Evolutionary conservation across 2,797 vertebrate genomes (phyloP), one percentile per base, ranked within the genome.

Genomic region (Miichthys miiuy): DNA sequence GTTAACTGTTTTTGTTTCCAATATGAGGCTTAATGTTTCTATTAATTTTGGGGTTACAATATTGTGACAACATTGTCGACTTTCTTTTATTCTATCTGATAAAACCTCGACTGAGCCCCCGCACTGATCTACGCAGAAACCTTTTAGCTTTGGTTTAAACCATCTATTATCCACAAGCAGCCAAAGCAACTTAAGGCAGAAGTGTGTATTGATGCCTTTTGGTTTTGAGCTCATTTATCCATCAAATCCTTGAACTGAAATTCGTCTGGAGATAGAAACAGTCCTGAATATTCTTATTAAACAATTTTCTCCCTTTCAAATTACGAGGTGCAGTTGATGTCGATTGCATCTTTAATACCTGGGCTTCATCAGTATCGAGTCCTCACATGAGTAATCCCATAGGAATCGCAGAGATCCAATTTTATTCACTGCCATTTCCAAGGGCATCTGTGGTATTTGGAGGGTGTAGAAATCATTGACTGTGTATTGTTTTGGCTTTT

Each of bases 401-500:
- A 66, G 79, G 55, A 38, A 38, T 2, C 54, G 48, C 17, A 52
- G 52, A 58, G 38, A 84, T 81, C 20, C 50, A 80, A 83, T 71
- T 58, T 71, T 56, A 44, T 72, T 70, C 21, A 8, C 57, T 77
- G 61, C 51, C 68, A 75, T 79, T 87, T 79, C 7, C 14, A 62
- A 65, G 52, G 18, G 75, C 46, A 20, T 38, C 61, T 52, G 63
- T 82, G 58, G 25, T 86, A 72, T 77, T 79, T 52, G 16, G 34
- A 38, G 60, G 50, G 71, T 55, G 27, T 54, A 46, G 21, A 11
- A 63, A 14, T 73, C 47, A 82, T 81, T 70, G 23, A 72, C 80
- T 65, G 13, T 52, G 54, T 72, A 51, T 72, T 84, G 47, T 77
- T 75, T 57, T 85, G 46, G 72, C 50, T 6, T 75, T 73, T 65